Evolutionary conservation across 2,797 vertebrate species (phyloP).

Genomic region (Xenopus petersii): DNA sequence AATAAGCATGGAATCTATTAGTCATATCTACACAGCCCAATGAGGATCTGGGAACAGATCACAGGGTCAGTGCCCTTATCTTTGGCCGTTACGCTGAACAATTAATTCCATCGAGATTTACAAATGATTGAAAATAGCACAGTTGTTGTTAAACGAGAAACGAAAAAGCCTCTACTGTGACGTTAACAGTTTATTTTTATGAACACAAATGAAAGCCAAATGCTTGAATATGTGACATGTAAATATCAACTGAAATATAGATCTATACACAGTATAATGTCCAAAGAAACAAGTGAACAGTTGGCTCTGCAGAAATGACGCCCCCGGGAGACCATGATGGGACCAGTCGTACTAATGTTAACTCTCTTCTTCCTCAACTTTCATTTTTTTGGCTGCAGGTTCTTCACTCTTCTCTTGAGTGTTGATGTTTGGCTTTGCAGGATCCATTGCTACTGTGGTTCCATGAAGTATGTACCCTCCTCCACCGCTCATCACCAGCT

Average conservation of each 20-base stretch:
- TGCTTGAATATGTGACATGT: neutral
- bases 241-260: neutral
- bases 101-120: too few relatives aligned
- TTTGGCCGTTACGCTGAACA: neutral
- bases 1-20: neutral
- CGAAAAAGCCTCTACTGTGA: neutral
- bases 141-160: neutral
- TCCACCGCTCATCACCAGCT: slow-evolving; percentile 89
- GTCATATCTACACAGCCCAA: too few relatives aligned
- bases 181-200: neutral
- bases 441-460: slow-evolving; percentile 74
- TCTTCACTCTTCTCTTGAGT: slow-evolving; percentile 61
- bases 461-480: slow-evolving; percentile 92
- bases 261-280: slow-evolving; percentile 12
- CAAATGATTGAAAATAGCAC: neutral
- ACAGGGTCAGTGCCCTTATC: neutral
- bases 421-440: slow-evolving; percentile 52
- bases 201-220: neutral
- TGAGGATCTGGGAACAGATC: neutral
- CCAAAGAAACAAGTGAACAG: slow-evolving; percentile 2
- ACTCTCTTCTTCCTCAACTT: slow-evolving; percentile 66
- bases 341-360: slow-evolving; percentile 48
- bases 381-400: slow-evolving; percentile 81
- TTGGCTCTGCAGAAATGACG: neutral
- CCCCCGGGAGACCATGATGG: neutral